Evolutionary conservation across 2,797 vertebrate genomes (phyloP).

Genomic region (Thaleichthys pacificus): DNA sequence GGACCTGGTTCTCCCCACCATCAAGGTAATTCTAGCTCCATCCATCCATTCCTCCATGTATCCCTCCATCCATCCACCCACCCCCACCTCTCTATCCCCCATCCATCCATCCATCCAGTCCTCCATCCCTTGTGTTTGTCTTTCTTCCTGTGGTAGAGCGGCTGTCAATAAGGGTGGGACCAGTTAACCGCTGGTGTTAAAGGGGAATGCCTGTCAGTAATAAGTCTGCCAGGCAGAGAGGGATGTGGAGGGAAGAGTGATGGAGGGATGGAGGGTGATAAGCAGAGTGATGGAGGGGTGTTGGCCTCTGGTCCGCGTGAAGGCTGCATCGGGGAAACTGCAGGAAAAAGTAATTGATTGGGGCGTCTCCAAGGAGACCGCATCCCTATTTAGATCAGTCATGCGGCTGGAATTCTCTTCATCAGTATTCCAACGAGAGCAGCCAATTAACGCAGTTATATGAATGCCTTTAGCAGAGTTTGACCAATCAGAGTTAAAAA

Average conservation of each 20-base stretch:
- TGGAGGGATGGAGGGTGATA: slow-evolving; percentile 13
- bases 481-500: slow-evolving; percentile 8
- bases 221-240: background rate
- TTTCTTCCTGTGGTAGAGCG: background rate
- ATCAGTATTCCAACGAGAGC: slow-evolving; percentile 63
- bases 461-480: slow-evolving; percentile 34
- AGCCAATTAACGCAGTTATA: slow-evolving; percentile 54
- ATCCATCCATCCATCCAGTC: background rate
- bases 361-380: slow-evolving; percentile 60
- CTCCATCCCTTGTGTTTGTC: background rate
- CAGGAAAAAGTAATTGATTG: slow-evolving; percentile 62
- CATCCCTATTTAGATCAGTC: slow-evolving; percentile 62
- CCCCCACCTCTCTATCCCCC: background rate
- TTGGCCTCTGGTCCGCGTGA: slow-evolving; percentile 24
- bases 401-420: slow-evolving; percentile 46
- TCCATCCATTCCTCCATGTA: background rate
- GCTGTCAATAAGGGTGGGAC: background rate
- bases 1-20: slow-evolving; percentile 93
- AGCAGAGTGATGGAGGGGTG: slow-evolving; percentile 44
- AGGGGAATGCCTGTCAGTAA: background rate
- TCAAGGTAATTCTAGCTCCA: slow-evolving; percentile 82
- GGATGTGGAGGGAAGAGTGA: background rate
- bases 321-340: slow-evolving; percentile 39
- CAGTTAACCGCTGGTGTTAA: background rate
- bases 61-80: slow-evolving; percentile 13